Conservation (phyloP, 1,140 invertebrate genomes). For the Coptotermes formosanus region DNA sequence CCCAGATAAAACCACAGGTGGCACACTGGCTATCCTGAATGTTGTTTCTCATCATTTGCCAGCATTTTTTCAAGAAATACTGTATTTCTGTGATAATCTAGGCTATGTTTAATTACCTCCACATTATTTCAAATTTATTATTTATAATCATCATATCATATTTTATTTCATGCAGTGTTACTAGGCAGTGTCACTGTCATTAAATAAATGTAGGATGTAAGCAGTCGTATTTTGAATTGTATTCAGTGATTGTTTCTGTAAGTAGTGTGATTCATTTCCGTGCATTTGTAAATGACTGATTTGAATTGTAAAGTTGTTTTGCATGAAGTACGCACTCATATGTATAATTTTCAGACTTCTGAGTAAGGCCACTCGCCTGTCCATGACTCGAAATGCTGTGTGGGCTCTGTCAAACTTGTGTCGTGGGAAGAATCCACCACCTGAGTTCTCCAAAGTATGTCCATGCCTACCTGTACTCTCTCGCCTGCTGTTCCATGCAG, state of each 20-base stretch:
- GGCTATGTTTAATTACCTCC: too few relatives aligned
- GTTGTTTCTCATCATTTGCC: too few relatives aligned
- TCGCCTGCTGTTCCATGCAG: conserved; percentile 82
- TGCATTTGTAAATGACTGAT: neutral
- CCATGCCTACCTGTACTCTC: conserved; percentile 84
- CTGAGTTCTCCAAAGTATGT: conserved; percentile 80
- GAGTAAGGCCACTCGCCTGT: conserved; percentile 76
- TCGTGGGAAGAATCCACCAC: conserved; percentile 94
- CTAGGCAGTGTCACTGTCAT: too few relatives aligned
- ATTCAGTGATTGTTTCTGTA: neutral
- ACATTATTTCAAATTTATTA: too few relatives aligned
- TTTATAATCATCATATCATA: too few relatives aligned
- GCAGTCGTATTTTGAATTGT: too few relatives aligned
- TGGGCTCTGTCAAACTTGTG: conserved; percentile 97
- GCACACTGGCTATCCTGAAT: too few relatives aligned
- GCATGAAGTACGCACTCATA: neutral
- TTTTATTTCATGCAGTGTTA: too few relatives aligned
- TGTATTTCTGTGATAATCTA: too few relatives aligned
- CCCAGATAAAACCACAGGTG: too few relatives aligned
- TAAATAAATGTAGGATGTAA: too few relatives aligned
- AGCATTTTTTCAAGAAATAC: too few relatives aligned
- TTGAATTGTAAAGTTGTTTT: neutral
- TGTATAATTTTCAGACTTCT: conserved; percentile 64
- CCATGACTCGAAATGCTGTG: conserved; percentile 96
- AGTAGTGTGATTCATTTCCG: neutral